Evolutionary conservation across 2,888 invertebrate species (phyloP), one percentile per base, ranked within the genome.

Genomic region (Tipula unca): DNA sequence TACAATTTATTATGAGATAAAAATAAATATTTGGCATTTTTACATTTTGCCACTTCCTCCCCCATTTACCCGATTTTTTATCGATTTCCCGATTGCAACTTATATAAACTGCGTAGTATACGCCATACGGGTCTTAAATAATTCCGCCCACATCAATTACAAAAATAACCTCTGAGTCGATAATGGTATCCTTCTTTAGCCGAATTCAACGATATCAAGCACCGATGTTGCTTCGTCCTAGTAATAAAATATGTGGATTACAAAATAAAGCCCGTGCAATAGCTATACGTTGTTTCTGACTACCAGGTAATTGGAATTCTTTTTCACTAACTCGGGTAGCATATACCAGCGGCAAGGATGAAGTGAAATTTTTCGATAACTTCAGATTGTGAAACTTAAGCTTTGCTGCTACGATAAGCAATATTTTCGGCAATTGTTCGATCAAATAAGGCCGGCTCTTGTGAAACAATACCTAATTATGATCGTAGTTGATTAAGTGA

Each of bases 361-460:
- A 89, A 85, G 97, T 94, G 88, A 97, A 97, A 88, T 93, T 94
- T 95, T 83, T 93, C 92, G 2, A 96, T 94, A 39, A 97, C 93
- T 89, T 97, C 96, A 39, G 94, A 93, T 91, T 93, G 93, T 1
- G 91, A 88, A 0, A 95, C 93, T 1, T 89, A 89, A 6, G 94
- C 91, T 0, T 91, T 90, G 88, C 95, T 96, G 89, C 96, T 96
- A 0, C 98, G 98, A 88, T 98, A 98, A 0, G 96, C 95, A 87
- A n/a, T n/a, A n/a, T n/a, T n/a, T n/a, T n/a, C n/a, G n/a, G n/a
- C n/a, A n/a, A n/a, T n/a, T n/a, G n/a, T 98, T n/a, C n/a, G n/a
- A n/a, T n/a, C n/a, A n/a, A n/a, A n/a, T n/a, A n/a, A n/a, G n/a
- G n/a, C n/a, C n/a, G n/a, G n/a, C n/a, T n/a, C n/a, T n/a, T n/a